phyloP scores from a whole-genome alignment of 2,888 invertebrate species.

The Osmoderma eremita region DNA sequence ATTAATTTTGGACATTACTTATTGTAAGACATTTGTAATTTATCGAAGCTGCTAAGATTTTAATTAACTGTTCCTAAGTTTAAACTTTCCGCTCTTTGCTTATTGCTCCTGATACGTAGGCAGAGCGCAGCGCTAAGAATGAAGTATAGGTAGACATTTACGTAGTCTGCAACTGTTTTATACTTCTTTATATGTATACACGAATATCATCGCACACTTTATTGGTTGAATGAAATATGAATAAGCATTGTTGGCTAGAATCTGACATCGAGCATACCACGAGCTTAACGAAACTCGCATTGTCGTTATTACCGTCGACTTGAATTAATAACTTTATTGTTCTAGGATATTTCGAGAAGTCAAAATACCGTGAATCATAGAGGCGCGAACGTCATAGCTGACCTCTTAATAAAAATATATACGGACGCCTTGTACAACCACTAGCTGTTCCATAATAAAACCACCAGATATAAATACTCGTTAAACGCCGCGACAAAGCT shows the following conservation, averaged over 20 bases:
- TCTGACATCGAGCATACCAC: neutral
- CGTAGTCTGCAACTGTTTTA: too few species aligned
- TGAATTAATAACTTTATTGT: slow-evolving; percentile 34
- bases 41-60: too few species aligned
- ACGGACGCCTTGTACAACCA: slow-evolving; percentile 15
- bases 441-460: slow-evolving; percentile 14
- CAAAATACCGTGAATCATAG: slow-evolving; percentile 32
- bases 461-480: slow-evolving; percentile 11
- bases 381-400: slow-evolving; percentile 19
- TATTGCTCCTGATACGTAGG: too few species aligned
- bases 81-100: too few species aligned
- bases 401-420: slow-evolving; percentile 36
- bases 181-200: neutral
- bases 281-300: neutral
- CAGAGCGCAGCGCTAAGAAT: too few species aligned
- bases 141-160: too few species aligned
- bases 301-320: neutral
- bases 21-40: too few species aligned
- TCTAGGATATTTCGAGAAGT: slow-evolving; percentile 28
- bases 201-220: neutral
- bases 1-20: too few species aligned
- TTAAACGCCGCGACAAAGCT: slow-evolving; percentile 1
- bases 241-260: neutral
- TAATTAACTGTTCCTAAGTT: too few species aligned
- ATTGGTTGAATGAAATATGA: neutral